A percentile compares a stretch with the other conserved stretches of the same genome.
These are phyloP conservation scores for Mycalesis mineus DNA, from an alignment of 2,888 invertebrate genomes.

Conservation along the genomic window DNA sequence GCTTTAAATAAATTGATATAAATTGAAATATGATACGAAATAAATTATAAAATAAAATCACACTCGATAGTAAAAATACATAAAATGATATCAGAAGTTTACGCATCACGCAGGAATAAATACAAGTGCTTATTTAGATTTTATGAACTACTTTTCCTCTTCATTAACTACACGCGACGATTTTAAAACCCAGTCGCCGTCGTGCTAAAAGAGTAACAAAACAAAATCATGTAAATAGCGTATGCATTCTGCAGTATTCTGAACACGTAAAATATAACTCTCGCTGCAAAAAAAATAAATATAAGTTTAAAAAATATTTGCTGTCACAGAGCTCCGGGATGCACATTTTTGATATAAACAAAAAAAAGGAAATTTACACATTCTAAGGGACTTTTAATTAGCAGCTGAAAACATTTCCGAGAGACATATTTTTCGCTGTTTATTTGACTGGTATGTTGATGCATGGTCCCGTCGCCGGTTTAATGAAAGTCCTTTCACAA, in stretches of 20 bases:
- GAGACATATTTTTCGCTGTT: constrained; percentile 23
- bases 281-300: background rate
- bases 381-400: constrained; percentile 15
- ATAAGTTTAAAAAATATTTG: background rate
- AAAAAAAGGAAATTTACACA: constrained; percentile 1
- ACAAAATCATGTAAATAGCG: background rate
- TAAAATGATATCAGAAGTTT: no score
- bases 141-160: no score
- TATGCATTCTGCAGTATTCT: background rate
- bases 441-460: constrained; percentile 24
- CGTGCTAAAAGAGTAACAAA: background rate
- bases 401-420: constrained; percentile 22
- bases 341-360: constrained; percentile 1
- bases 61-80: no score
- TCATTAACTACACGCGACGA: background rate
- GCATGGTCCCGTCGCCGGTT: constrained; percentile 16
- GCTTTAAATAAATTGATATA: no score
- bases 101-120: no score
- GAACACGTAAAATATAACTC: background rate
- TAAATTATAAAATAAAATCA: no score
- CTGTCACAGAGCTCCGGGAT: background rate
- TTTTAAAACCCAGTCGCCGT: background rate
- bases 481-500: constrained; percentile 6
- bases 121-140: no score
- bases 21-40: no score